Evolutionary conservation across 2,113 vertebrate genomes (phyloP), one percentile per base, ranked within the genome.

Genomic region (Osmerus eperlanus): DNA sequence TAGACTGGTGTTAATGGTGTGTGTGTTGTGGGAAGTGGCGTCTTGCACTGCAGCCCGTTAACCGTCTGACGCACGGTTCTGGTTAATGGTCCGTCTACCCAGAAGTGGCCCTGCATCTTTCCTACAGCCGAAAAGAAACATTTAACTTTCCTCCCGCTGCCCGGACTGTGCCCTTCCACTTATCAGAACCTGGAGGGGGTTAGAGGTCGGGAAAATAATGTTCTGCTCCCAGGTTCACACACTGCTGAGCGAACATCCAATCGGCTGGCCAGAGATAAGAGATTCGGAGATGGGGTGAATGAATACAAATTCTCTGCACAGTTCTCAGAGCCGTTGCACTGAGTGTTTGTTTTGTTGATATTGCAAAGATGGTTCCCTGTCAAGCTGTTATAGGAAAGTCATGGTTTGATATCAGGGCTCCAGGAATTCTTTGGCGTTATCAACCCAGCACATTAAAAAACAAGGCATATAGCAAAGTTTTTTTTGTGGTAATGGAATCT

Each of bases 11-110:
- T 19, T 63, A 63, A 63, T 14, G 32, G 23, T 54, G 70, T 54
- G 28, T 63, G 51, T 54, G 28, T 63, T 25, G 70, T 15, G 56
- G 60, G 19, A 70, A 68, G 67, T 3, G 7, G 41, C 36, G 66
- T 53, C 68, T 56, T 54, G 28, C 16, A 19, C 56, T 61, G 41
- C 28, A 65, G 72, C 72, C 71, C 58, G 75, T 80, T 83, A 70
- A 73, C 64, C 56, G 29, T 21, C 59, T 78, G 72, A 77, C 61
- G 69, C 72, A 72, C 47, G 15, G 47, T 8, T 32, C 70, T 59
- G 60, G 65, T 78, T 74, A 78, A 81, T 67, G 73, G 60, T 52
- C 67, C 36, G 25, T 4, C 67, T 69, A 71, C 2, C 14, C 12
- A 67, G 19, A 61, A 72, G 74, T 70, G 65, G n/a, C 51, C n/a